Evolutionary conservation across 2,113 vertebrate genomes (phyloP), one percentile per base, ranked within the genome.

Genomic region (Trogon melanurus): DNA sequence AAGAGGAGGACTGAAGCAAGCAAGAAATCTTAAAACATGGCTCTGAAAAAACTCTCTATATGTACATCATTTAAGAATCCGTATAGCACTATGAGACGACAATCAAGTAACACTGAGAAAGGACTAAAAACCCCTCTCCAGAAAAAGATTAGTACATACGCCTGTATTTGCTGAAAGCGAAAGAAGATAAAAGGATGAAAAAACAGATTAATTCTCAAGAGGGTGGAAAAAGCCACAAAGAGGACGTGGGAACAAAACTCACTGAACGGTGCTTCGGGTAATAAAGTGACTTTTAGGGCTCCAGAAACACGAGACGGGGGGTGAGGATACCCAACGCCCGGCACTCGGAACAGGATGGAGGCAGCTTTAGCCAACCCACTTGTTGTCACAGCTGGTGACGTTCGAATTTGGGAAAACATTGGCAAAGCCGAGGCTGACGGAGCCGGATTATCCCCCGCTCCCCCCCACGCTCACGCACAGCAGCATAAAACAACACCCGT

Each of bases 61-160:
- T 32, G 45, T 29, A 71, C 29, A 44, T 71, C 4, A 23, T 60
- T 65, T 20, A 6, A 71, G 45, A 54, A 56, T 13, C 9, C n/a
- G 29, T 6, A 11, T 0, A 44, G 45, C n/a, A 60, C 29, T n/a
- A n/a, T 6, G 27, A 64, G 22, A 60, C 4, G 18, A 26, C 34
- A 25, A 41, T 7, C n/a, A 14, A 32, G 25, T 54, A 74, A 72
- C 4, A 2, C 53, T 9, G 8, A 36, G 54, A 25, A 81, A 25
- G 19, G 27, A 18, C 10, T 57, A 50, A 61, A 81, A 67, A 62
- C 6, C 8, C 18, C 51, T 29, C 29, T 48, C n/a, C 23, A 62
- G 61, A 51, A 54, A 34, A 38, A 51, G 3, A n/a, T 26, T 16
- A 50, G 25, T 9, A 45, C 13, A 8, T 20, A 12, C 0, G 1